phyloP scores from a whole-genome alignment of 2,888 invertebrate species.

The Polyommatus icarus region DNA sequence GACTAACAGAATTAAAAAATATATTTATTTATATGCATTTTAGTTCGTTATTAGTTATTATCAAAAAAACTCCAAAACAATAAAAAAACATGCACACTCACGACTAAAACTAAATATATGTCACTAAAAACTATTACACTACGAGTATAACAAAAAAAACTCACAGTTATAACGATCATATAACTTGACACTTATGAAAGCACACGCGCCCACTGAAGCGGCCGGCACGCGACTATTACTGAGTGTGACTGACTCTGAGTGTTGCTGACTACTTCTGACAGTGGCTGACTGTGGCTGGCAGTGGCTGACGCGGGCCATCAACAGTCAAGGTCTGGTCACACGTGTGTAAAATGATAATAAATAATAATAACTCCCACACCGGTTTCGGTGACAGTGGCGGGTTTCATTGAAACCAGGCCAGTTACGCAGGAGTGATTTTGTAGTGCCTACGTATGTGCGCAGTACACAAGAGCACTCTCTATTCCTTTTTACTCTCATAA shows the following conservation, averaged over 20 bases:
- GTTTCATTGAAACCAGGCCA: too few relatives aligned
- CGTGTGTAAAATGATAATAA: background rate
- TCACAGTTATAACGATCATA: background rate
- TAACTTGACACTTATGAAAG: slow-evolving; percentile 2
- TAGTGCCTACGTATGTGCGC: too few relatives aligned
- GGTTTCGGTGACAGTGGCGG: too few relatives aligned
- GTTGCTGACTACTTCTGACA: background rate
- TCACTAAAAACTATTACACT: background rate
- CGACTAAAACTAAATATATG: background rate
- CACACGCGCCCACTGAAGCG: slow-evolving; percentile 7
- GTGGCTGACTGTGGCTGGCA: background rate
- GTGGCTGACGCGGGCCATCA: background rate
- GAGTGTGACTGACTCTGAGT: background rate
- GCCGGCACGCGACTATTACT: background rate
- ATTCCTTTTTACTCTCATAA: too few relatives aligned
- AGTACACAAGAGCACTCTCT: too few relatives aligned
- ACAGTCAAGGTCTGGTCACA: background rate
- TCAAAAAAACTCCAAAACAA: too few relatives aligned
- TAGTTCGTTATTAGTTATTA: too few relatives aligned
- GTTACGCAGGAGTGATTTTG: too few relatives aligned
- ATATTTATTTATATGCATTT: too few relatives aligned
- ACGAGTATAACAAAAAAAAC: background rate
- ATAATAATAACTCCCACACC: too few relatives aligned
- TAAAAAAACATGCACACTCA: background rate
- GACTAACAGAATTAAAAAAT: too few relatives aligned